Conservation (phyloP, 2,113 vertebrate genomes). For the Tupaia chinensis region DNA sequence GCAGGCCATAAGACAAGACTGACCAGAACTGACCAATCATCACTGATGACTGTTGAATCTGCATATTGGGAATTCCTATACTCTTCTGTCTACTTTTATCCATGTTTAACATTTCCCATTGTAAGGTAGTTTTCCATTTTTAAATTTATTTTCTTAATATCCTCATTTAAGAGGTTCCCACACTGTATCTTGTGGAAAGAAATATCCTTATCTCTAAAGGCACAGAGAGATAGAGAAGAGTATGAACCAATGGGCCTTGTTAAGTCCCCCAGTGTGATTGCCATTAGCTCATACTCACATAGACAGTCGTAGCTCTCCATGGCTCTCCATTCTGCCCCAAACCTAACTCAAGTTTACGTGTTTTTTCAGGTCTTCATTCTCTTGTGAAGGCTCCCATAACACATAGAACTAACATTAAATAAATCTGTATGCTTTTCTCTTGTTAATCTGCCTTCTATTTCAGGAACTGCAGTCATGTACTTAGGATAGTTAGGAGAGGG, state of each 20-base stretch:
- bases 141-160: not conserved
- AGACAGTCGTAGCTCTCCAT: fast-evolving
- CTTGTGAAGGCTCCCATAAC: not conserved
- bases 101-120: not conserved
- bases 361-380: not conserved
- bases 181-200: not conserved
- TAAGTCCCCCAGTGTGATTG: too few relatives aligned
- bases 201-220: not conserved
- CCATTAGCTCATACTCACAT: not conserved
- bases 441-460: not conserved
- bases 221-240: not conserved
- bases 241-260: too few relatives aligned
- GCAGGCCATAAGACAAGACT: not conserved
- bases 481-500: not conserved
- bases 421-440: not conserved
- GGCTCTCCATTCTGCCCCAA: not conserved
- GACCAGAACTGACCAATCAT: too few relatives aligned
- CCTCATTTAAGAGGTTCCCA: not conserved
- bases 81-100: not conserved
- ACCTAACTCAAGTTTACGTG: not conserved
- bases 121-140: not conserved
- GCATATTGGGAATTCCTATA: not conserved
- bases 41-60: not conserved
- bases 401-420: not conserved
- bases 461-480: not conserved